Evolutionary conservation across 92 coral and sea anemone genomes (phyloP), one percentile per base, ranked within the genome.

Genomic region (Porites lobata): DNA sequence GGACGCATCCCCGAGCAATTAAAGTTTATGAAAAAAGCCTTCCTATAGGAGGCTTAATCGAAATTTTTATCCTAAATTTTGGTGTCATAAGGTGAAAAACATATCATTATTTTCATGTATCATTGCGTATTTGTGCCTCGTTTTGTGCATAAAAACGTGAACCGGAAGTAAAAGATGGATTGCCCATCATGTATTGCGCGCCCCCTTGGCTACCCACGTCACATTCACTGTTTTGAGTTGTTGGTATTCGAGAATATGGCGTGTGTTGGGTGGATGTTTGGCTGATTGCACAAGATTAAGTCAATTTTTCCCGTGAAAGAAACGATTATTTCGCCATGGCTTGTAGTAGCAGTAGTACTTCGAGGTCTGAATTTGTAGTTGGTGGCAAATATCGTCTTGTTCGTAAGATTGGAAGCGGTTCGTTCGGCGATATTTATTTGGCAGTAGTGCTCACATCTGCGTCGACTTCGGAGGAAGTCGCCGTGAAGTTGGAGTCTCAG

Each of bases 331-430:
- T 66, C 65, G 52, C 80, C 75, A 96, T 96, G 96, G 96, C 95
- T 68, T 91, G 99, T 76, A 90, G 97, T 76, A 95, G 98, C 19
- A 84, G 95, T 89, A 92, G 93, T 87, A 84, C 90, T 18, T 57
- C 93, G 77, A 90, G 98, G 20, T 83, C 78, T 77, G 99, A 98
- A 81, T 98, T 98, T 74, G 90, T 94, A 86, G 96, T 98, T 81
- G 96, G 94, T 11, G 96, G 96, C 2, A 98, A 98, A 87, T 98
- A 96, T 68, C 99, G 98, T 81, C 95, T 98, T 43, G 88, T 98
- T 19, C 96, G 98, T 38, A 98, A 98, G 89, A 98, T 98, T 76
- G 99, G 99, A 75, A 96, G 99, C 94, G 99, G 99, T 91, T 98
- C 99, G 75, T 97, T 98, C 47, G 99, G 99, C 75, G 99, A 98